Percentiles rank a stretch among this genome's conserved stretches.
Evolutionary conservation across 1,140 invertebrate genomes (phyloP).

Genomic region (Palaemon carinicauda): DNA sequence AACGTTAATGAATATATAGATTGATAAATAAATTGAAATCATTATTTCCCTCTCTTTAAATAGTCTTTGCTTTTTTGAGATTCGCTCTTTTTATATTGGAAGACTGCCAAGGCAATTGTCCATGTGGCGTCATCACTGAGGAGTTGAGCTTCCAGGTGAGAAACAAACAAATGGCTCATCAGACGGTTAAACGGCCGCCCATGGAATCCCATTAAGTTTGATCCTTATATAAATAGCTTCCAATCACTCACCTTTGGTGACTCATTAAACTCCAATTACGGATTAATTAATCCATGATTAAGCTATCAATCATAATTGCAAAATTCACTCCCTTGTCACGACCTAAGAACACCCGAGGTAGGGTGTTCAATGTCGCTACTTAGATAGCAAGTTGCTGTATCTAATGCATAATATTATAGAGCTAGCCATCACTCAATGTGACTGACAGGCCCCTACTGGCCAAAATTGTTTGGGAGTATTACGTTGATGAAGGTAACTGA

Average conservation of each 20-base stretch:
- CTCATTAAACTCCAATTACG: conserved; percentile 49
- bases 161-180: conserved; percentile 7
- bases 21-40: too few species aligned
- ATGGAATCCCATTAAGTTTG: conserved; percentile 28
- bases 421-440: too few species aligned
- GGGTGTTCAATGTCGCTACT: background rate
- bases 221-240: conserved; percentile 30
- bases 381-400: background rate
- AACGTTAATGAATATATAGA: too few species aligned
- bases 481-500: too few species aligned
- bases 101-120: too few species aligned
- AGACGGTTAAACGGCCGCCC: background rate
- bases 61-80: too few species aligned
- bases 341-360: background rate
- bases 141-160: background rate
- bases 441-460: too few species aligned
- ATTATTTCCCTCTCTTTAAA: too few species aligned
- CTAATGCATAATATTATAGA: too few species aligned
- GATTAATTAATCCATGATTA: conserved; percentile 48
- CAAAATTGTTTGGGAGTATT: too few species aligned
- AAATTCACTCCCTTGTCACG: conserved; percentile 14
- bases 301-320: conserved; percentile 45
- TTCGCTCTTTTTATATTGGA: too few species aligned
- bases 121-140: too few species aligned
- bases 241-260: conserved; percentile 38